Evolutionary conservation across 2,113 vertebrate species (phyloP).

Genomic region (Brienomyrus longianalis): DNA sequence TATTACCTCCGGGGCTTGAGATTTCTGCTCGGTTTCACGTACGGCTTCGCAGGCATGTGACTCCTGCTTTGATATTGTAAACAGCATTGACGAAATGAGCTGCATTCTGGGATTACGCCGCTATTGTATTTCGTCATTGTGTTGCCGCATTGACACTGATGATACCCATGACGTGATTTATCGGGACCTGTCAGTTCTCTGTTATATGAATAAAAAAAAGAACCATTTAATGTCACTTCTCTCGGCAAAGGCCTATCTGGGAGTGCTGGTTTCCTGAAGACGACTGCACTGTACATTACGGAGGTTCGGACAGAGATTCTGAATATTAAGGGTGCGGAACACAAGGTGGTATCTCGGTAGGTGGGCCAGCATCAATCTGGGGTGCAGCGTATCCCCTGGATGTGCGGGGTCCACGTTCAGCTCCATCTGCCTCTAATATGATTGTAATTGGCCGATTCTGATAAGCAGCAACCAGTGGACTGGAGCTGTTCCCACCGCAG

Average conservation of each 20-base stretch:
- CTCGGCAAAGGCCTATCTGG: neutral
- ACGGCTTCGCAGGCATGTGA: neutral
- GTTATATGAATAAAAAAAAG: neutral
- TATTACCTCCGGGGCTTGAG: neutral
- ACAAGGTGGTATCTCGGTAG: neutral
- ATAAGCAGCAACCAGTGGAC: neutral
- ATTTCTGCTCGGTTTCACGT: neutral
- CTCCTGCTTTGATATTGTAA: neutral
- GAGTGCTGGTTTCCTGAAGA: neutral
- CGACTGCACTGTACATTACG: neutral
- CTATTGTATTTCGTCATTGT: neutral
- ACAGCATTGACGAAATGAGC: neutral
- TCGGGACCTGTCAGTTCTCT: neutral
- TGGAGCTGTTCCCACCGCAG: neutral
- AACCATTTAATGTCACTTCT: neutral
- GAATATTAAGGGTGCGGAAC: neutral
- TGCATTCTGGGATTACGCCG: neutral
- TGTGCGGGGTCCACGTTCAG: neutral
- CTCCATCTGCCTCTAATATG: neutral
- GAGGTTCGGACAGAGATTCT: neutral
- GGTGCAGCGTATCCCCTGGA: neutral
- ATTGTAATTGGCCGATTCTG: neutral
- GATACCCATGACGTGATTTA: neutral
- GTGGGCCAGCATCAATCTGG: neutral
- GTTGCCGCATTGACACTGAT: neutral